phyloP scores from a whole-genome alignment of 2,797 vertebrate genomes.

The Acipenser ruthenus region DNA sequence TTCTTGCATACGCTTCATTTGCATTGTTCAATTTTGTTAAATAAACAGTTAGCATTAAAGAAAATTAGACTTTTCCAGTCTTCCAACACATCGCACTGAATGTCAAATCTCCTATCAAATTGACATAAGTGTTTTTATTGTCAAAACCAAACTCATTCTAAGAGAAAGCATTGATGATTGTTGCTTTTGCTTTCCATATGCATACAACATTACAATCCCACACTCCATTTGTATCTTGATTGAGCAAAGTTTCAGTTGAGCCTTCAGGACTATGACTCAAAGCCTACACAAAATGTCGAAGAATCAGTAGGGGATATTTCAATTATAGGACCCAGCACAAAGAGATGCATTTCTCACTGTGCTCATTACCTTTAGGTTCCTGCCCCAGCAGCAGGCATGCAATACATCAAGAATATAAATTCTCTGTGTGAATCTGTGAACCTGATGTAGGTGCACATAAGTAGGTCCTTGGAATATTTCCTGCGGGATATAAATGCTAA shows the following conservation, averaged over 20 bases:
- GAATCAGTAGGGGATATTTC: constrained; percentile 57
- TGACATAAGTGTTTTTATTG: no score
- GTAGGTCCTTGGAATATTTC: constrained; percentile 36
- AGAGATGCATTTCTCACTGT: constrained; percentile 52
- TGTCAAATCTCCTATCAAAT: no score
- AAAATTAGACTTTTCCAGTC: no score
- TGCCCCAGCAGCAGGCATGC: constrained; percentile 65
- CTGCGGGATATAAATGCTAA: constrained; percentile 30
- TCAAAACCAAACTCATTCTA: no score
- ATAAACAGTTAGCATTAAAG: no score
- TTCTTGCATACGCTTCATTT: no score
- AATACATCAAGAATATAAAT: constrained; percentile 67
- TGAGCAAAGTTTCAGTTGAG: constrained; percentile 34
- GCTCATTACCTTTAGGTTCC: constrained; percentile 79
- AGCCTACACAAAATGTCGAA: constrained; percentile 45
- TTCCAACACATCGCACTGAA: no score
- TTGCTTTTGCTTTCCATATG: no score
- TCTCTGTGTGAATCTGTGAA: constrained; percentile 48
- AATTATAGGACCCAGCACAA: constrained; percentile 53
- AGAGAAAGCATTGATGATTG: no score
- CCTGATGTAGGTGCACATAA: constrained; percentile 42
- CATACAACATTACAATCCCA: neutral
- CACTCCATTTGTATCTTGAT: constrained; percentile 27
- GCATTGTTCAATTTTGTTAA: no score
- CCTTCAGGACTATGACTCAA: constrained; percentile 46